phyloP scores from a whole-genome alignment of 1,140 invertebrate genomes.

The Drosophila parabipectinata region DNA sequence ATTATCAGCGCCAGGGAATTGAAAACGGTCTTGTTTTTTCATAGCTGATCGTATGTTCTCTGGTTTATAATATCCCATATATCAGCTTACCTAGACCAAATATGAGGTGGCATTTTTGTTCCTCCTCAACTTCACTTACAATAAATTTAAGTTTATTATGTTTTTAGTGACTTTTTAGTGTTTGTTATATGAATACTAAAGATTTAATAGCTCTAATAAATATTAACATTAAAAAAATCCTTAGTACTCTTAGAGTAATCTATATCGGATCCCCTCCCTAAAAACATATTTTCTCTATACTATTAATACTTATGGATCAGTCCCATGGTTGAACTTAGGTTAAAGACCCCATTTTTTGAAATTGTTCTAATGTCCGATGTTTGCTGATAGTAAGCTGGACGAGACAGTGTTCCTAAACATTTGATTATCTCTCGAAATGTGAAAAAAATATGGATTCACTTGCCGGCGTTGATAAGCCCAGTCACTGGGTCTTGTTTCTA shows the following conservation, averaged over 20 bases:
- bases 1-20: slow-evolving; percentile 27
- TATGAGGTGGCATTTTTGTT: slow-evolving; percentile 7
- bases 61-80: slow-evolving; percentile 40
- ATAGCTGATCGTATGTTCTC: slow-evolving; percentile 32
- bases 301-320: neutral
- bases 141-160: slow-evolving; percentile 14
- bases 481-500: slow-evolving; percentile 40
- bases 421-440: slow-evolving; percentile 23
- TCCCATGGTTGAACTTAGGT: slow-evolving; percentile 21
- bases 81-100: slow-evolving; percentile 14
- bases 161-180: neutral
- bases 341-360: slow-evolving; percentile 43
- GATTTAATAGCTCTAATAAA: neutral
- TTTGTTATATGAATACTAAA: neutral
- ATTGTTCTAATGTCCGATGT: slow-evolving; percentile 15
- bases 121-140: neutral
- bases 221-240: neutral
- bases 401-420: slow-evolving; percentile 24
- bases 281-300: neutral
- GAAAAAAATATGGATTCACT: slow-evolving; percentile 8
- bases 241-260: too few relatives aligned
- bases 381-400: slow-evolving; percentile 28
- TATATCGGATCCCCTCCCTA: too few relatives aligned
- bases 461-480: slow-evolving; percentile 25
- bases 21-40: slow-evolving; percentile 11